Evolutionary conservation across 2,888 invertebrate species (phyloP), one percentile per base, ranked within the genome.

Genomic region (Agrochola circellaris): DNA sequence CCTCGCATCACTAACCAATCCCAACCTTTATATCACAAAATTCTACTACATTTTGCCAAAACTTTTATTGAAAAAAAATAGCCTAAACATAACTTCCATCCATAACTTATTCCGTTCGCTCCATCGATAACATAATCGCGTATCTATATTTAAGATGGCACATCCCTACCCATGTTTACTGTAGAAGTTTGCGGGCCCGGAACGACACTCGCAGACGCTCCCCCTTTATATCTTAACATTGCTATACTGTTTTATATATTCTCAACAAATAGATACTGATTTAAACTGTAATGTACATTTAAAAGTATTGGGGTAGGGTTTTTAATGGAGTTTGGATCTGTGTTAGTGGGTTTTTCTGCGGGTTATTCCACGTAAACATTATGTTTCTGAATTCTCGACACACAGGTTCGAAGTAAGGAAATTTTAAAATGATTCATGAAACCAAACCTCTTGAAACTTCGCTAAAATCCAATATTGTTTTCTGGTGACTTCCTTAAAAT

Each of bases 141-240:
- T 66, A 77, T 74, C 48, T 54, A 74, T 79, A 74, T 82, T 75
- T 74, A 65, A 61, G 69, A 60, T 84, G 74, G 67, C 85, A 58
- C 89, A 88, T 81, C 89, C 73, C 86, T 88, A 86, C 11, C 70
- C 66, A 68, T 89, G 89, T 89, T 89, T 89, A 83, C 87, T 75
- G 83, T 84, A 82, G 74, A 89, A 89, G 84, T 89, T 89, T 86
- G 83, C 79, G 75, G 77, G 79, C 61, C 68, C 81, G 79, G 83
- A 84, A 89, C 84, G 88, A 90, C 90, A 87, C 82, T 87, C 79
- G 73, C 90, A 88, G 89, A 82, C 89, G 72, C 72, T 81, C 76
- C 79, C 78, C 72, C 76, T 87, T 85, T 87, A 85, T 85, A 87
- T 87, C 86, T 86, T 82, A 77, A 88, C 79, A 79, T 84, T 79